Evolutionary conservation across 2,797 vertebrate genomes (phyloP).

Genomic region (Catamblyrhynchus diadema): DNA sequence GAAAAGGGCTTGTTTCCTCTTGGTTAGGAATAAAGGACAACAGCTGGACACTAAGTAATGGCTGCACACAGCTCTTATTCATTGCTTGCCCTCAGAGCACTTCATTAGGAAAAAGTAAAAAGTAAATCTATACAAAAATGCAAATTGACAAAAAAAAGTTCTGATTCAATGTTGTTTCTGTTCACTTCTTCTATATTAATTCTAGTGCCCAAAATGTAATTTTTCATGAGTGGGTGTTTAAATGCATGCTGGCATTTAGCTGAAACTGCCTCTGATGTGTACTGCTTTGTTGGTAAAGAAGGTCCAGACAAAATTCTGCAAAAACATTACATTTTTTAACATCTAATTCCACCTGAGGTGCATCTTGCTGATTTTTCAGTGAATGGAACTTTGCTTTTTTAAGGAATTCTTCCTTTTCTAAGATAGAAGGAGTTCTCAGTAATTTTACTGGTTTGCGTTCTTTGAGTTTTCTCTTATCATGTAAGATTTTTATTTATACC

Average conservation of each 20-base stretch:
- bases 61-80: background rate
- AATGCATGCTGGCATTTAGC: background rate
- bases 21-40: background rate
- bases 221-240: background rate
- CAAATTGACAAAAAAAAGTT: background rate
- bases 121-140: background rate
- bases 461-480: background rate
- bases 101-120: background rate
- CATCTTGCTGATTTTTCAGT: background rate
- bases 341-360: background rate
- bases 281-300: background rate
- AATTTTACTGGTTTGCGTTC: background rate
- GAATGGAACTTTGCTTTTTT: background rate
- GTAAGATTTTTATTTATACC: background rate
- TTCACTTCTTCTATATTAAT: background rate
- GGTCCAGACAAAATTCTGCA: background rate
- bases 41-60: background rate
- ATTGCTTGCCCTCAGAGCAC: background rate
- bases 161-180: background rate
- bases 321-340: background rate
- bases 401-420: background rate
- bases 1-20: background rate
- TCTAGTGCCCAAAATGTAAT: background rate
- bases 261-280: background rate
- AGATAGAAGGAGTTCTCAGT: background rate